Conservation (phyloP, 2,888 invertebrate genomes). For the Xanthorhoe designata region DNA sequence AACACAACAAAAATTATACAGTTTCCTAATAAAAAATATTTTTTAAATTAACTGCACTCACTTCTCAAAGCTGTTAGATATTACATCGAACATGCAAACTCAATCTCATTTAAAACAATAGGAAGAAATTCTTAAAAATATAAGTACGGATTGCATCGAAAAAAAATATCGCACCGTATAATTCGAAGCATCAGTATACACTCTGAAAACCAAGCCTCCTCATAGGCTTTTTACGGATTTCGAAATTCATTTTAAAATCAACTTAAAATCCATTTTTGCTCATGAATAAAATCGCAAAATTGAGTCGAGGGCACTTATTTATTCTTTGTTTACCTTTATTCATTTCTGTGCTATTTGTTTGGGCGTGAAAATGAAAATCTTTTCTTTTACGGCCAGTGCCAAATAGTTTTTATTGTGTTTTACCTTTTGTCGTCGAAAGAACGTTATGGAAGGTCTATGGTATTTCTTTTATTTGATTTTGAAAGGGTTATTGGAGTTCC, state of each 20-base stretch:
- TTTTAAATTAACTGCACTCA: too few relatives aligned
- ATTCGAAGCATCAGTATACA: neutral
- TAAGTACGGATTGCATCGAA: too few relatives aligned
- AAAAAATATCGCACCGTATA: too few relatives aligned
- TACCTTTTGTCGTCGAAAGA: constrained; percentile 17
- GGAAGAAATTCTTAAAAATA: too few relatives aligned
- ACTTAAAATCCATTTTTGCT: constrained; percentile 16
- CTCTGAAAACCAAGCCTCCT: neutral
- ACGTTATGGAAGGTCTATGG: constrained; percentile 8
- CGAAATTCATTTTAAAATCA: constrained; percentile 10
- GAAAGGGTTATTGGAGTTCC: neutral
- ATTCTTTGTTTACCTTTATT: constrained; percentile 29
- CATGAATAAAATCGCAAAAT: constrained; percentile 23
- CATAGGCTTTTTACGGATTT: constrained; percentile 2
- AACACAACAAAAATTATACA: too few relatives aligned
- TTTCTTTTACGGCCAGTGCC: constrained; percentile 16
- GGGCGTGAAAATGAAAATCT: constrained; percentile 25
- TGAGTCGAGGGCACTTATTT: constrained; percentile 29
- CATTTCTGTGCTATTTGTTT: constrained; percentile 24
- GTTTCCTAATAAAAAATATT: too few relatives aligned
- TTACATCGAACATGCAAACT: too few relatives aligned
- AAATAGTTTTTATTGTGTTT: constrained; percentile 33
- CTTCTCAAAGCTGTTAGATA: too few relatives aligned
- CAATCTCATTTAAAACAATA: too few relatives aligned
- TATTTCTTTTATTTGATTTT: constrained; percentile 14